Conservation (phyloP, 2,888 invertebrate genomes). For the Microctonus brassicae region DNA sequence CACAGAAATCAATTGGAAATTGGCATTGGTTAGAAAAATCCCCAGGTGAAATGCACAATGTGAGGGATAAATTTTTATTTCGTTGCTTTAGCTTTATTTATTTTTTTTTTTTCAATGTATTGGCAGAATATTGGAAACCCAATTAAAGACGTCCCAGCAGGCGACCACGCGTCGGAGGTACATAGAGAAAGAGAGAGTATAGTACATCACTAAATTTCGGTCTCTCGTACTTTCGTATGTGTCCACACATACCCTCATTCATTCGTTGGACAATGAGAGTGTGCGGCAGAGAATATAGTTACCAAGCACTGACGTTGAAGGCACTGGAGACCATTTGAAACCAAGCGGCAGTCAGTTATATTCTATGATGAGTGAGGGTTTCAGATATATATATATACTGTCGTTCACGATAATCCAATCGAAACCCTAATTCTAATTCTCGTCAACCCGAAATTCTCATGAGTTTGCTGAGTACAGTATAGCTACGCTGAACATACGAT, state of each 20-base stretch:
- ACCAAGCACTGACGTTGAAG: slow-evolving; percentile 48
- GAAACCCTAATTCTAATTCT: slow-evolving; percentile 68
- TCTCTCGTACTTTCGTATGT: slow-evolving; percentile 28
- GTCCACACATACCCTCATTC: no score
- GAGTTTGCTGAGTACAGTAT: slow-evolving; percentile 69
- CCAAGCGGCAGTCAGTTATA: slow-evolving; percentile 6
- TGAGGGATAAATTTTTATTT: slow-evolving; percentile 53
- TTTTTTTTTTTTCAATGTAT: neutral
- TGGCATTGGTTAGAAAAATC: neutral
- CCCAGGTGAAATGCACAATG: neutral
- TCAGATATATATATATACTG: slow-evolving; percentile 38
- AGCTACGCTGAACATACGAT: slow-evolving; percentile 56
- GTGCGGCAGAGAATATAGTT: slow-evolving; percentile 32
- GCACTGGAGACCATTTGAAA: slow-evolving; percentile 54
- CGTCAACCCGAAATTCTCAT: slow-evolving; percentile 67
- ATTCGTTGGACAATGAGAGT: slow-evolving; percentile 39
- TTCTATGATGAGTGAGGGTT: slow-evolving; percentile 39
- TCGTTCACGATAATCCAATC: slow-evolving; percentile 67
- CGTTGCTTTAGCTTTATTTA: slow-evolving; percentile 49
- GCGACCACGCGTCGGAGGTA: slow-evolving; percentile 47
- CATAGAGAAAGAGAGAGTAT: slow-evolving; percentile 27
- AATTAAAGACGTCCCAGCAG: slow-evolving; percentile 69
- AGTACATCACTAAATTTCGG: slow-evolving; percentile 6
- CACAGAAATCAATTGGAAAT: no score
- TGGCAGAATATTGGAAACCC: slow-evolving; percentile 62